These are phyloP conservation scores for Sinelater perroti DNA, from an alignment of 2,888 invertebrate species.

Conservation along the genomic window DNA sequence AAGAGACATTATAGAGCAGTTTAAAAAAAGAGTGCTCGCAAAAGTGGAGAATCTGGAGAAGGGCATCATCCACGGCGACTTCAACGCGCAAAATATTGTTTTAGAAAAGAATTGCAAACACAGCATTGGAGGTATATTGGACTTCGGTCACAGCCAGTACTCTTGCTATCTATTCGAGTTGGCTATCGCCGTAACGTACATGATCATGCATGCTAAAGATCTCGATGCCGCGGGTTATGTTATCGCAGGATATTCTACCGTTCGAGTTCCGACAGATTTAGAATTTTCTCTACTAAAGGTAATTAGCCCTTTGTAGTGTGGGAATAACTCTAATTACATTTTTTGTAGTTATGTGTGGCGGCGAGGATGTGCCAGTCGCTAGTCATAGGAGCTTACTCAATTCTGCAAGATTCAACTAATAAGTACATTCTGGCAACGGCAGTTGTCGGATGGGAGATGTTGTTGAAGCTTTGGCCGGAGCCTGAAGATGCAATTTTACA, in stretches of 20 bases:
- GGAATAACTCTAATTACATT: too few species aligned
- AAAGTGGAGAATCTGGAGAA: slow-evolving; percentile 67
- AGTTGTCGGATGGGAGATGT: slow-evolving; percentile 73
- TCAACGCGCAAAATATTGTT: slow-evolving; percentile 89
- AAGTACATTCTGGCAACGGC: slow-evolving; percentile 79
- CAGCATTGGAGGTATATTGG: slow-evolving; percentile 86
- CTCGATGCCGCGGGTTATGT: slow-evolving; percentile 72
- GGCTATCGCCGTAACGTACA: slow-evolving; percentile 82
- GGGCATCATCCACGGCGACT: slow-evolving; percentile 87
- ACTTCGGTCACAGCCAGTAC: slow-evolving; percentile 84
- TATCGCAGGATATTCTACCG: slow-evolving; percentile 78
- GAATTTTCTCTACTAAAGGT: slow-evolving; percentile 77
- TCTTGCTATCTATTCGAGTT: slow-evolving; percentile 84
- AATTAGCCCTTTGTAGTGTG: too few species aligned
- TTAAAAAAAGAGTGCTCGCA: slow-evolving; percentile 72
- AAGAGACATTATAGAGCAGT: slow-evolving; percentile 69
- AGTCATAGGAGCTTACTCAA: slow-evolving; percentile 80
- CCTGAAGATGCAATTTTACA: slow-evolving; percentile 67
- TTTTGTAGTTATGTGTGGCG: slow-evolving; percentile 79
- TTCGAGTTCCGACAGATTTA: slow-evolving; percentile 66
- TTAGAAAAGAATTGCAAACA: slow-evolving; percentile 61
- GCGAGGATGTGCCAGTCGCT: slow-evolving; percentile 85
- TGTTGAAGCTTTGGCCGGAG: slow-evolving; percentile 67
- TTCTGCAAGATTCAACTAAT: slow-evolving; percentile 78
- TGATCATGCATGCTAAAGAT: slow-evolving; percentile 74